Percentiles rank a stretch among this genome's conserved stretches.
These are phyloP conservation scores for Petrocephalus zakoni DNA, from an alignment of 2,113 vertebrate species.

Conservation along the genomic window DNA sequence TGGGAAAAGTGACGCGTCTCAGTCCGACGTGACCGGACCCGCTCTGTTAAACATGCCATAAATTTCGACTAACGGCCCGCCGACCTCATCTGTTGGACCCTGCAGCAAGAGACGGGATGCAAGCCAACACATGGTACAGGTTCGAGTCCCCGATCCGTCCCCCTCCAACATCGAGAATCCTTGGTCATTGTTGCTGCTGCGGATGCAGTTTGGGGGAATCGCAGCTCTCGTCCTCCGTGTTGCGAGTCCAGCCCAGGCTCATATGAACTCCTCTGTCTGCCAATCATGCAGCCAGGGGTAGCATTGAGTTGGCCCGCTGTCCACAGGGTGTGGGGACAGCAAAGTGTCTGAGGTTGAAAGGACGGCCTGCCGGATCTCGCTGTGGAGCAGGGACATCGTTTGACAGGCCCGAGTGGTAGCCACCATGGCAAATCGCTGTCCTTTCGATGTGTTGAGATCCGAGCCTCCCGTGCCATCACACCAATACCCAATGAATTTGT, in stretches of 20 bases:
- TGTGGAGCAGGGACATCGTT: neutral
- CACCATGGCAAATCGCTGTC: neutral
- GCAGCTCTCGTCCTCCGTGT: neutral
- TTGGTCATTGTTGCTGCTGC: neutral
- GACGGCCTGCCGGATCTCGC: neutral
- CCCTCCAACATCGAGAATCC: neutral
- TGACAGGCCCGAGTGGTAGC: neutral
- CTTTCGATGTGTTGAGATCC: conserved; percentile 50
- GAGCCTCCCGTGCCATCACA: neutral
- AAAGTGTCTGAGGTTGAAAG: neutral
- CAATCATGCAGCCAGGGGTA: neutral
- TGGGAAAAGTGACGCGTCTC: neutral
- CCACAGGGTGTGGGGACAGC: neutral
- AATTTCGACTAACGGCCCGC: neutral
- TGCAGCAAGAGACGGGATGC: neutral
- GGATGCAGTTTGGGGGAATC: neutral
- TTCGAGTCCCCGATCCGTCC: neutral
- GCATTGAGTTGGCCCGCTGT: neutral
- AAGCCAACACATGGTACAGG: neutral
- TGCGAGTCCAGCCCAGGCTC: neutral
- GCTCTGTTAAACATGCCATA: neutral
- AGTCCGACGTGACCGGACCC: neutral
- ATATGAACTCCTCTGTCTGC: neutral
- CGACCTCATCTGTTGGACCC: neutral
- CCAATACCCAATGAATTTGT: neutral